Evolutionary conservation across 2,113 vertebrate species (phyloP), one percentile per base, ranked within the genome.

Genomic region (Callospermophilus lateralis): DNA sequence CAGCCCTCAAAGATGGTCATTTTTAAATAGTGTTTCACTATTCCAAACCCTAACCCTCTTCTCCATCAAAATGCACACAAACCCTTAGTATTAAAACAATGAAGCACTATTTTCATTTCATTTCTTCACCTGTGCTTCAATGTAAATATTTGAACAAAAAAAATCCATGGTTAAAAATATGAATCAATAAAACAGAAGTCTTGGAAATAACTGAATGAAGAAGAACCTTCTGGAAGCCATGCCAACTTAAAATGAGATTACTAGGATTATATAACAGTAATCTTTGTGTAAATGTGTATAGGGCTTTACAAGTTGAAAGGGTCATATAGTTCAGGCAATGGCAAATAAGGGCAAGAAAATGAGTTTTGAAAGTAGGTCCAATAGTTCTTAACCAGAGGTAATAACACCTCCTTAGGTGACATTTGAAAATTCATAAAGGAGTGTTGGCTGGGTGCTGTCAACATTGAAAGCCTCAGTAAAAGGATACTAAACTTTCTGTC

Each of bases 91-190:
- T 65, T 83, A 32, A 67, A 90, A 78, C 34, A 93, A 12, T 76
- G 67, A 84, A 67, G 4, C 22, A 74, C 20, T 58, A 53, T 88
- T 88, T 95, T 89, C 30, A 80, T 84, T 6, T 91, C 28, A 42
- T 88, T 88, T 42, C 32, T 80, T 88, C 78, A 84, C 42, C 78
- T 63, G 55, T 80, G 77, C 12, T 39, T 91, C 63, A 84, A 39
- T 63, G 12, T 76, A 72, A 81, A 17, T 85, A 12, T 61, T 94
- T 96, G 53, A 48, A 58, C 34, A 95, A 95, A 96, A 45, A 45
- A 20, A 42, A 45, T 93, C n/a, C 42, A 58, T 86, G 42, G 11
- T 42, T 89, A 90, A 90, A 85, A 96, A 48, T n/a, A 16, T 68
- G 73, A 79, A 34, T 89, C 39, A 92, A 81, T 76, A 85, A 70